Evolutionary conservation across 2,888 invertebrate species (phyloP).

Genomic region (Drosophila fungiperda): DNA sequence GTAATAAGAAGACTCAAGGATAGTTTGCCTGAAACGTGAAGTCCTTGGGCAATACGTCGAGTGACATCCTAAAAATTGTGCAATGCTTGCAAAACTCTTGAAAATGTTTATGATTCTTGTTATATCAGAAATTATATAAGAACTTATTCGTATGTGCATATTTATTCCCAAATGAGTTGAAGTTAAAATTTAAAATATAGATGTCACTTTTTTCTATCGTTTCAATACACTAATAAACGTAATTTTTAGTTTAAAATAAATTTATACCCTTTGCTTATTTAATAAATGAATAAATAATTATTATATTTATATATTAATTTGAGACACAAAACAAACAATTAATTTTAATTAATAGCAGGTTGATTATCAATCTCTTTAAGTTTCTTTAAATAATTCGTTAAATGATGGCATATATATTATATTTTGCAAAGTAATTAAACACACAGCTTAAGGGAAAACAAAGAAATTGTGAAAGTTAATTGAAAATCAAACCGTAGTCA

Average conservation of each 20-base stretch:
- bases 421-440: constrained; percentile 13
- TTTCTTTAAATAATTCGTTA: not conserved
- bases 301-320: not conserved
- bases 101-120: not conserved
- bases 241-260: not conserved
- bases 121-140: not conserved
- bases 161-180: not conserved
- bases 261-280: not conserved
- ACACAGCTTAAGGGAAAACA: not conserved
- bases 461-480: constrained; percentile 22
- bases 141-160: not conserved
- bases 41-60: constrained; percentile 1
- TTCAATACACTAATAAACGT: not conserved
- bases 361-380: not conserved
- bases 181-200: not conserved
- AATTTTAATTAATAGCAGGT: not conserved
- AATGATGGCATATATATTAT: not conserved
- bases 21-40: constrained; percentile 1
- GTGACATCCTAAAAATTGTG: not conserved
- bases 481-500: constrained; percentile 18
- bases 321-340: not conserved
- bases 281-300: not conserved
- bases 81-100: not conserved
- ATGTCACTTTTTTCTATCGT: too few relatives aligned
- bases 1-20: not conserved